phyloP scores from a whole-genome alignment of 2,113 vertebrate species.

The Paedocypris sp. region DNA sequence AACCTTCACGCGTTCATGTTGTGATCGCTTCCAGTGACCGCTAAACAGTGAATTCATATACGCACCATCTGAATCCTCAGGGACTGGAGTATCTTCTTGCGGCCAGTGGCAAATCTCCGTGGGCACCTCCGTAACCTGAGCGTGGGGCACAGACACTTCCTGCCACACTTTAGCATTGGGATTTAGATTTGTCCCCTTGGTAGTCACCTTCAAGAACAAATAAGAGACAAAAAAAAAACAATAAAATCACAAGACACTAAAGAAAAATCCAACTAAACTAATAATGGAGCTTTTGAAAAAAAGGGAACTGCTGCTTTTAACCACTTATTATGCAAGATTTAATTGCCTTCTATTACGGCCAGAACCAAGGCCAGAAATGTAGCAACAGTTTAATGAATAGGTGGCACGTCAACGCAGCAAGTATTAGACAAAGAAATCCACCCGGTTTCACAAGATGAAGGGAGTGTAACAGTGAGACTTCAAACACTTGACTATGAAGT shows the following conservation, averaged over 20 bases:
- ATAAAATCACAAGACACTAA: background rate
- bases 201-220: constrained; percentile 71
- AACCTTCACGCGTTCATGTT: too few species aligned
- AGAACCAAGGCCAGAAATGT: background rate
- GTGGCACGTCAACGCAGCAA: background rate
- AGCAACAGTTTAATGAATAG: background rate
- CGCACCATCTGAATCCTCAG: constrained; percentile 64
- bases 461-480: background rate
- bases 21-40: too few species aligned
- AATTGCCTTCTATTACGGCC: background rate
- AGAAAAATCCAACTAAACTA: too few species aligned
- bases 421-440: background rate
- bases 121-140: constrained; percentile 62
- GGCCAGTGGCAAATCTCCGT: constrained; percentile 73
- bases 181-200: constrained; percentile 90
- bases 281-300: too few species aligned
- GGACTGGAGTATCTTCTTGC: constrained; percentile 53
- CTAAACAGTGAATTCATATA: background rate
- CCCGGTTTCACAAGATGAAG: background rate
- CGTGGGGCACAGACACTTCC: constrained; percentile 74
- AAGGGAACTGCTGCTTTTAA: too few species aligned
- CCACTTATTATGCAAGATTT: background rate
- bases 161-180: constrained; percentile 99
- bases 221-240: background rate
- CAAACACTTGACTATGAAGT: too few species aligned